Percentiles rank a stretch among this genome's conserved stretches.
Evolutionary conservation across 37 sponge, comb jelly and placozoan genomes (phyloP).

Genomic region (Petrosia ficiformis): DNA sequence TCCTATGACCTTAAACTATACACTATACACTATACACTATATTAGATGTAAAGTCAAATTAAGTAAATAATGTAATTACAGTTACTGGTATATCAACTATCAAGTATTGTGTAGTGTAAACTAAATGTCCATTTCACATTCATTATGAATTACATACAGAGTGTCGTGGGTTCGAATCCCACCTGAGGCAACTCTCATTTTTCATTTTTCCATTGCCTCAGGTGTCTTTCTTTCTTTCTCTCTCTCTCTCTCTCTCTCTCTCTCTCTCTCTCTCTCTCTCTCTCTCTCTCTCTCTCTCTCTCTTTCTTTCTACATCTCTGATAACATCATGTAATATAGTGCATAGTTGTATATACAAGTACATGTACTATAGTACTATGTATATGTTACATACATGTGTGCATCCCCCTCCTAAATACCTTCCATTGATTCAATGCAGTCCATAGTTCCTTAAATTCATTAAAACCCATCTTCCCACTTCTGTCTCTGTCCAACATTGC

Average conservation of each 20-base stretch:
- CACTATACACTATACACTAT: too few relatives aligned
- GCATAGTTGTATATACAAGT: not conserved
- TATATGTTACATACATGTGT: not conserved
- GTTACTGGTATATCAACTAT: too few relatives aligned
- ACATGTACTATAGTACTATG: not conserved
- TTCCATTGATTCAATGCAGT: constrained; percentile 77
- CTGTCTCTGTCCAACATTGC: constrained; percentile 85
- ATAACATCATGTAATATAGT: too few relatives aligned
- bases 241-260: constrained; percentile 4
- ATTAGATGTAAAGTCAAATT: not conserved
- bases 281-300: constrained; percentile 4
- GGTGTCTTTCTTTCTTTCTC: too few relatives aligned
- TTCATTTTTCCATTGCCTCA: too few relatives aligned
- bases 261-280: constrained; percentile 4
- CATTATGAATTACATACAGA: too few relatives aligned
- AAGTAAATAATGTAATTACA: not conserved
- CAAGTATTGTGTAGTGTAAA: too few relatives aligned
- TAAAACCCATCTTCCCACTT: constrained; percentile 92
- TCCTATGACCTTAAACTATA: too few relatives aligned
- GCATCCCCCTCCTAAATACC: constrained; percentile 16
- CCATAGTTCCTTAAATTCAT: constrained; percentile 93
- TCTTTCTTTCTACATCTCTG: not conserved
- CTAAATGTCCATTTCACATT: too few relatives aligned
- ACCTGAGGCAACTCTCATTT: too few relatives aligned
- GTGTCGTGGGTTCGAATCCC: too few relatives aligned